phyloP scores from a whole-genome alignment of 2,113 vertebrate species.

The Forbesichthys papilliferus region DNA sequence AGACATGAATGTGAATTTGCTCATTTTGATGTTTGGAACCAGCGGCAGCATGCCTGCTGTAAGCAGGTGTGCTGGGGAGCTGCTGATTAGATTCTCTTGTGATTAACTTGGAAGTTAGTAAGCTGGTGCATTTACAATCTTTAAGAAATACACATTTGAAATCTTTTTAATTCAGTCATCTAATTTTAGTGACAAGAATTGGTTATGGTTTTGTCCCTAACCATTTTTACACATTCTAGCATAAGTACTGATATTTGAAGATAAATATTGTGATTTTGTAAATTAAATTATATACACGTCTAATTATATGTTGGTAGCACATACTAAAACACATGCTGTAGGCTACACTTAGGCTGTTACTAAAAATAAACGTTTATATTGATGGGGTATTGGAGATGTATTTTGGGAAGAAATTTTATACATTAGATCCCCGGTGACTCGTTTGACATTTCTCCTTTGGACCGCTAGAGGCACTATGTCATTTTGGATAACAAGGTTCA shows the following conservation, averaged over 20 bases:
- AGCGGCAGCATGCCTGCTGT: slow-evolving; percentile 1
- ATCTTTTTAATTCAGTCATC: too few relatives aligned
- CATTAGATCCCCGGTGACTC: background rate
- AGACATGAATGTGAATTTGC: background rate
- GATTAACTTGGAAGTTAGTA: slow-evolving; percentile 39
- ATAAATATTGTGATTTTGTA: background rate
- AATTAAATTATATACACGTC: too few relatives aligned
- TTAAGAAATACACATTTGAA: too few relatives aligned
- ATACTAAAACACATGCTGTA: background rate
- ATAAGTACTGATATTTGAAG: background rate
- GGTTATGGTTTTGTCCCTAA: too few relatives aligned
- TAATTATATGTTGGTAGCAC: too few relatives aligned
- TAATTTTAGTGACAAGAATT: too few relatives aligned
- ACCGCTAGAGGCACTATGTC: slow-evolving; percentile 47
- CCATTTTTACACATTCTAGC: too few relatives aligned
- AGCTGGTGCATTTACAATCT: too few relatives aligned
- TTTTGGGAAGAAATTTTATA: background rate
- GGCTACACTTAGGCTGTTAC: background rate
- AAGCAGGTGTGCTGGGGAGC: slow-evolving; percentile 44
- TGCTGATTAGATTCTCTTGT: slow-evolving; percentile 38
- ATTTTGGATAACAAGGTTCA: background rate
- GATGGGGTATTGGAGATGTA: background rate
- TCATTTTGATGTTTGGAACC: slow-evolving; percentile 12
- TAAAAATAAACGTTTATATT: background rate
- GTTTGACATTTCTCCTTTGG: slow-evolving; percentile 4